A percentile compares a stretch with the other conserved stretches of the same genome.
Conservation (phyloP, 2,797 vertebrate genomes). For the Xyrichtys novacula region DNA sequence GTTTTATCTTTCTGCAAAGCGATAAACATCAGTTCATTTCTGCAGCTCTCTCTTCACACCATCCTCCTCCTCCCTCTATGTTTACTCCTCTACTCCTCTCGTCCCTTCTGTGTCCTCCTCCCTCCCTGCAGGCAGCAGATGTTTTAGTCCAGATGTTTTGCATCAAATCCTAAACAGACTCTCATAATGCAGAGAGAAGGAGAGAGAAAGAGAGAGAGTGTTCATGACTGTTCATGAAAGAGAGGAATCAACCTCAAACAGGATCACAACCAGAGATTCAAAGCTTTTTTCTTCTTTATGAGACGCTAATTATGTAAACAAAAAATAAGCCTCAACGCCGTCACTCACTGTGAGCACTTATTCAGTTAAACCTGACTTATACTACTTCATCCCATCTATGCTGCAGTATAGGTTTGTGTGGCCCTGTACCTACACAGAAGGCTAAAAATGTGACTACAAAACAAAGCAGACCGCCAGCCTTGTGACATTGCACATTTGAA, state of each 20-base stretch:
- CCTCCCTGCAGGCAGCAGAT: constrained; percentile 65
- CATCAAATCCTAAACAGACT: constrained; percentile 57
- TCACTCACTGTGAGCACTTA: no score
- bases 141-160: constrained; percentile 58
- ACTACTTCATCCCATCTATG: no score
- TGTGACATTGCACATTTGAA: no score
- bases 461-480: no score
- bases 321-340: no score
- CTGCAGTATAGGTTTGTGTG: no score
- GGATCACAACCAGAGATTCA: constrained; percentile 16
- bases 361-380: no score
- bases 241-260: constrained; percentile 40
- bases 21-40: constrained; percentile 21
- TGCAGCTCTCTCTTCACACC: constrained; percentile 6
- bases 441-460: no score
- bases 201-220: constrained; percentile 6
- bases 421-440: no score
- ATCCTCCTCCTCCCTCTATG: constrained; percentile 25
- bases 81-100: constrained; percentile 24
- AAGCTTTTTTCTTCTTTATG: constrained; percentile 21
- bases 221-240: constrained; percentile 4
- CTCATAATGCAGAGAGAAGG: constrained; percentile 35
- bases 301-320: not conserved
- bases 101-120: constrained; percentile 32
- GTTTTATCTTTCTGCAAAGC: constrained; percentile 24